phyloP scores from a whole-genome alignment of 2,113 vertebrate genomes.

The Platanista minor region DNA sequence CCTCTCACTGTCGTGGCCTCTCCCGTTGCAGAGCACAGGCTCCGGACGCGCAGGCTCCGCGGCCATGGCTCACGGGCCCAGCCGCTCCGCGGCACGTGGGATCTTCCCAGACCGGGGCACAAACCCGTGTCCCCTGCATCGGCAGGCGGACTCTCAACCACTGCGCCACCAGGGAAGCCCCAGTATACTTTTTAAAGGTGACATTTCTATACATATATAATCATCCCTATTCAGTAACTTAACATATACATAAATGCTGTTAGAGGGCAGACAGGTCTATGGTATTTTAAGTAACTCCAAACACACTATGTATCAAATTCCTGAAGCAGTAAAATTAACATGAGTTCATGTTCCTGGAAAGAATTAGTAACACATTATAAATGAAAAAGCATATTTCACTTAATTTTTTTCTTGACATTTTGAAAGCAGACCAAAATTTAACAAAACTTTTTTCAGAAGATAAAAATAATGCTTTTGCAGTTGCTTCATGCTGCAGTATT shows the following conservation, averaged over 20 bases:
- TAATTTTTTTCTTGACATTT: background rate
- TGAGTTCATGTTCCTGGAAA: background rate
- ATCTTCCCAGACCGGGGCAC: too few species aligned
- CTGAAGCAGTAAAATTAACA: constrained; percentile 14
- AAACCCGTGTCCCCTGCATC: too few species aligned
- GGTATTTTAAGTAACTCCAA: constrained; percentile 16
- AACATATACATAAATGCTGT: background rate
- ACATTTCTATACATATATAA: background rate
- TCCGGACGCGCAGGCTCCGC: too few species aligned
- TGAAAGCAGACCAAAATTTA: constrained; percentile 34
- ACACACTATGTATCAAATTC: background rate
- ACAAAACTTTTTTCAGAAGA: background rate
- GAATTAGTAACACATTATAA: background rate
- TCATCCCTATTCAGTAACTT: background rate
- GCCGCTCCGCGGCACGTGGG: too few species aligned
- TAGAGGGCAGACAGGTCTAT: background rate
- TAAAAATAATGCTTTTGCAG: background rate
- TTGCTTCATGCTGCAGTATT: background rate
- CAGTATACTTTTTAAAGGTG: background rate
- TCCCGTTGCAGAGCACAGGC: too few species aligned
- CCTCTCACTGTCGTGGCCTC: too few species aligned
- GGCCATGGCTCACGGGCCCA: too few species aligned
- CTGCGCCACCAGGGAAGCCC: too few species aligned
- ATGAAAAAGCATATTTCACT: background rate
- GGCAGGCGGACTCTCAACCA: too few species aligned